These are phyloP conservation scores for Paelopatides confundens DNA, from an alignment of 53 echinoderm and acorn worm species.

Conservation along the genomic window DNA sequence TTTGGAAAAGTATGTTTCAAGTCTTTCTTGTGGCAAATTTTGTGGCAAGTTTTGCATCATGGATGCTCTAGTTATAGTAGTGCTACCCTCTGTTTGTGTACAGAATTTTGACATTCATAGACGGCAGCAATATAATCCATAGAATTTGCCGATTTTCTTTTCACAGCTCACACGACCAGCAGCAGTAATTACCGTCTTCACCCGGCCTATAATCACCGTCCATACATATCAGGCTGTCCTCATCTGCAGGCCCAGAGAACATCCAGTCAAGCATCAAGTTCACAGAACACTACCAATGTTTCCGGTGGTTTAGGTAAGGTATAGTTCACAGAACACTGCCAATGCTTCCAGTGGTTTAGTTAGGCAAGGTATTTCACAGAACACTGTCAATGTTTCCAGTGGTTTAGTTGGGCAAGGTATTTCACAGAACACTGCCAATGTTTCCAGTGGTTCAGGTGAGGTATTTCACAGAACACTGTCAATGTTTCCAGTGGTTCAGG, in stretches of 20 bases:
- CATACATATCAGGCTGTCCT: constrained; percentile 7
- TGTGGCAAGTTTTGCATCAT: no score
- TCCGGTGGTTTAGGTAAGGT: constrained; percentile 19
- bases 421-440: not conserved
- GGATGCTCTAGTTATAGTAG: no score
- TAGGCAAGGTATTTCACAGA: no score
- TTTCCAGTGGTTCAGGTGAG: constrained; percentile 1
- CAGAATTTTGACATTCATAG: no score
- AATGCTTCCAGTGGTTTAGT: constrained; percentile 1
- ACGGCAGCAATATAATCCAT: no score
- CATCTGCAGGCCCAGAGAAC: constrained; percentile 32
- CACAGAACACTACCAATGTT: not conserved
- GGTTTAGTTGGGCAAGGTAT: no score
- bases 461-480: not conserved
- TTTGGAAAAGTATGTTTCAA: no score
- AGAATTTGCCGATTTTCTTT: no score
- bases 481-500: constrained; percentile 5
- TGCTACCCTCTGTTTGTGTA: no score
- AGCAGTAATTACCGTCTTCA: not conserved
- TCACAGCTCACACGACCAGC: not conserved
- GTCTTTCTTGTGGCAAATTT: no score
- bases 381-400: no score
- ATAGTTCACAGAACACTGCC: constrained; percentile 4
- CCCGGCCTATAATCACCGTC: constrained; percentile 31
- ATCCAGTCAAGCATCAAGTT: not conserved